phyloP scores from a whole-genome alignment of 2,888 invertebrate genomes.

The Camptogramma bilineatum region DNA sequence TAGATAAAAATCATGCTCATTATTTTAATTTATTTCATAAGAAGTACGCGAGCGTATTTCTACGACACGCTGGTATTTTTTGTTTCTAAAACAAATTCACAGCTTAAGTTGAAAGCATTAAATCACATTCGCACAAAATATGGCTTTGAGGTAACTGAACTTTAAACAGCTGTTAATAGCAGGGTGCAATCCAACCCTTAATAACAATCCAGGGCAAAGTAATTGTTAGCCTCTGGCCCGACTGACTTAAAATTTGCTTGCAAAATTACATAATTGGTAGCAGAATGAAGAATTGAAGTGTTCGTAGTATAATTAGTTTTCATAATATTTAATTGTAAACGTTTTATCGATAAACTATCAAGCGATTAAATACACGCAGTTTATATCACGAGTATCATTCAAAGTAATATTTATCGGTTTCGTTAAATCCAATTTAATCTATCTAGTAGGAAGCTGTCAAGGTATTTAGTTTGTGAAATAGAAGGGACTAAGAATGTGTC shows the following conservation, averaged over 20 bases:
- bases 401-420: constrained; percentile 4
- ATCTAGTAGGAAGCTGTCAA: neutral
- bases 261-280: constrained; percentile 53
- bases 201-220: constrained; percentile 40
- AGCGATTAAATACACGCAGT: neutral
- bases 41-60: neutral
- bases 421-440: neutral
- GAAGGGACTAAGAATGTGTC: neutral
- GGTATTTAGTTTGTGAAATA: neutral
- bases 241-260: constrained; percentile 50
- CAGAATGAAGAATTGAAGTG: constrained; percentile 49
- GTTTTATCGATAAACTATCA: constrained; percentile 17
- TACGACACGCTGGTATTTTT: neutral
- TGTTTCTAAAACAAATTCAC: constrained; percentile 2
- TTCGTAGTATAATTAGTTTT: constrained; percentile 33
- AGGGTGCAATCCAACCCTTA: constrained; percentile 46
- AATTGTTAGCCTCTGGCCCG: constrained; percentile 42
- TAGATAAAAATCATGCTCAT: neutral
- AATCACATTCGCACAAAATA: constrained; percentile 10
- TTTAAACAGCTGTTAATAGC: constrained; percentile 54
- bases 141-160: constrained; percentile 38
- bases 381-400: constrained; percentile 7
- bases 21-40: neutral
- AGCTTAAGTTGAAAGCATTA: neutral
- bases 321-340: neutral